phyloP scores from a whole-genome alignment of 2,888 invertebrate species.

The Lypha dubia region DNA sequence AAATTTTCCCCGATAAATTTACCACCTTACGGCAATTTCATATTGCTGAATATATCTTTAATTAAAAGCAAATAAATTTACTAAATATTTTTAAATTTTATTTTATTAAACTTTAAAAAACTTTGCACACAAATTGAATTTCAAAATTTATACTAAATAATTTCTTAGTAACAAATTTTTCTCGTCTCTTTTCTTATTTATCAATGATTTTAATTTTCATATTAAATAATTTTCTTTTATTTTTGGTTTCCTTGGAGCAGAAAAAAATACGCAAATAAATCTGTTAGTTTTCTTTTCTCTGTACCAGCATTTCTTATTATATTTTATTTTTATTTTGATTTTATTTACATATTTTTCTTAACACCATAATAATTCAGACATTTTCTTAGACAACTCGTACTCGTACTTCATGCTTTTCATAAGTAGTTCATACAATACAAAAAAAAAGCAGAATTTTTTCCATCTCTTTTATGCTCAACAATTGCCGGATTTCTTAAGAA shows the following conservation, averaged over 20 bases:
- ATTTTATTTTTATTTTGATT: constrained; percentile 33
- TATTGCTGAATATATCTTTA: too few species aligned
- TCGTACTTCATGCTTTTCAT: constrained; percentile 6
- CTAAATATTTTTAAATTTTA: too few species aligned
- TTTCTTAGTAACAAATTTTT: not conserved
- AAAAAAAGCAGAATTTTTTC: too few species aligned
- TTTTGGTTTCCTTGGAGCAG: not conserved
- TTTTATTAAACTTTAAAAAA: not conserved
- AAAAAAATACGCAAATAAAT: constrained; percentile 12
- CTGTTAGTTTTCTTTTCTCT: not conserved
- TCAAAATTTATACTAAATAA: not conserved
- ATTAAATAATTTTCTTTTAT: constrained; percentile 45
- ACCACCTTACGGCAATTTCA: too few species aligned
- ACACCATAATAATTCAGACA: constrained; percentile 64
- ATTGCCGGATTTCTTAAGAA: constrained; percentile 65
- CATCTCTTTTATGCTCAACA: constrained; percentile 53
- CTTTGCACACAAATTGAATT: not conserved
- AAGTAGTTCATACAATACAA: too few species aligned
- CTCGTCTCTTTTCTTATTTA: constrained; percentile 1
- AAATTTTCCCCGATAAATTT: too few species aligned
- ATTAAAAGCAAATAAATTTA: too few species aligned
- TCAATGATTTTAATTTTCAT: constrained; percentile 39
- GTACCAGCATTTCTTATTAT: constrained; percentile 10
- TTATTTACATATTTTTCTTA: constrained; percentile 59
- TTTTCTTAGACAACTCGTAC: constrained; percentile 35